phyloP scores from a whole-genome alignment of 2,113 vertebrate species.

The Meleagris gallopavo region DNA sequence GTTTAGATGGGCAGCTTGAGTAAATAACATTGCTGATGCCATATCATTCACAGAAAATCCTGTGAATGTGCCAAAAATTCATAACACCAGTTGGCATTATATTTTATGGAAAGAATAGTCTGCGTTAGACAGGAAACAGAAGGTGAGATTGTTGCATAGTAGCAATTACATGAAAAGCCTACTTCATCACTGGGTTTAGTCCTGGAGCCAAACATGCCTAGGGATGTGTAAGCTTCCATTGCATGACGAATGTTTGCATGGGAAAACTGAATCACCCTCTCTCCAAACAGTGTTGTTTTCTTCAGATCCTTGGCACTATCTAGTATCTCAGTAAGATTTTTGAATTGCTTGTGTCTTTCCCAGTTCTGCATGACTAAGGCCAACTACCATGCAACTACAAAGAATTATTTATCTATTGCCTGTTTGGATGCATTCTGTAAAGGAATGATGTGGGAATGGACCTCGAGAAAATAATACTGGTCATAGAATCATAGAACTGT shows the following conservation, averaged over 20 bases:
- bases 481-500: too few species aligned
- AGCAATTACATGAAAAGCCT: not conserved
- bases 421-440: not conserved
- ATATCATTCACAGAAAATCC: conserved; percentile 25
- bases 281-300: not conserved
- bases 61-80: conserved; percentile 23
- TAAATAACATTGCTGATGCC: conserved; percentile 17
- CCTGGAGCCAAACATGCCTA: not conserved
- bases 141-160: not conserved
- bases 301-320: not conserved
- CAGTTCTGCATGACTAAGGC: not conserved
- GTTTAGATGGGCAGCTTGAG: conserved; percentile 39
- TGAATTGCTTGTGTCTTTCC: not conserved
- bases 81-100: conserved; percentile 13
- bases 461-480: not conserved
- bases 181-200: not conserved
- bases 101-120: conserved; percentile 23
- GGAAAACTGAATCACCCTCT: not conserved
- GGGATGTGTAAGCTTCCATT: not conserved
- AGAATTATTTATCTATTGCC: not conserved
- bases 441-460: not conserved
- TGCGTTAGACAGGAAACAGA: conserved; percentile 25
- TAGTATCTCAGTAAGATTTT: not conserved
- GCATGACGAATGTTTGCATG: not conserved
- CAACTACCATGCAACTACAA: not conserved